Percentiles rank a stretch among this genome's conserved stretches.
phyloP scores from a whole-genome alignment of 2,113 vertebrate species.

The Corapipo altera region DNA sequence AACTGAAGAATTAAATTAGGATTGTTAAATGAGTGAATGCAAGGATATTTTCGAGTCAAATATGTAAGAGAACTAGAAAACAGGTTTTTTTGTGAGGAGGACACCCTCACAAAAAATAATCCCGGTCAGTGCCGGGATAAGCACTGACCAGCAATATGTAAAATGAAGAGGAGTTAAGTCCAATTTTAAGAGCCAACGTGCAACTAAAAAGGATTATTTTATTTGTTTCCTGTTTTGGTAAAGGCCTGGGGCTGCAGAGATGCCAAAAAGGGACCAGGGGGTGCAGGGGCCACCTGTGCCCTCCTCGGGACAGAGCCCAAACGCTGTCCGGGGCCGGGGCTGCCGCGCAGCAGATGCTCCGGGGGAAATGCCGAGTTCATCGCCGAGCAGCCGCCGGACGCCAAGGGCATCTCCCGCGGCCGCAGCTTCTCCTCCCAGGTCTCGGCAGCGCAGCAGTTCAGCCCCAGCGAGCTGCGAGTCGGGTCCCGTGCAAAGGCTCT shows the following conservation, averaged over 20 bases:
- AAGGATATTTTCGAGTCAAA: background rate
- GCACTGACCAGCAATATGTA: background rate
- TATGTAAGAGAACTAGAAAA: background rate
- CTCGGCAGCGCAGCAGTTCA: background rate
- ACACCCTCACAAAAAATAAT: too few species aligned
- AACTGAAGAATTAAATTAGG: background rate
- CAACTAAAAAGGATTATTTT: background rate
- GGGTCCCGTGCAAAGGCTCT: background rate
- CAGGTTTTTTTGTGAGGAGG: rapidly evolving
- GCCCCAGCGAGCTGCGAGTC: background rate
- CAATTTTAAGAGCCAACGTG: background rate
- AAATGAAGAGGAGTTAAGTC: background rate
- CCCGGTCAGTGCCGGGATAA: too few species aligned
- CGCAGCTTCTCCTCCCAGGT: background rate
- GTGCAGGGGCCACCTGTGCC: background rate
- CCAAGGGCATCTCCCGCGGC: background rate
- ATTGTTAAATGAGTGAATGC: background rate
- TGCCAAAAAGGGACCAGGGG: rapidly evolving
- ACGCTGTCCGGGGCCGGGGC: background rate
- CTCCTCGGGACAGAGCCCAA: background rate
- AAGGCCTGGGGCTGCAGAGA: background rate
- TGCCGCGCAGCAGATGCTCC: background rate
- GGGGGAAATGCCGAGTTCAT: background rate
- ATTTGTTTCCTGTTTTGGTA: background rate
- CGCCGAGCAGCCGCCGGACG: background rate